phyloP scores from a whole-genome alignment of 2,888 invertebrate species.

The Chironomus riparius region DNA sequence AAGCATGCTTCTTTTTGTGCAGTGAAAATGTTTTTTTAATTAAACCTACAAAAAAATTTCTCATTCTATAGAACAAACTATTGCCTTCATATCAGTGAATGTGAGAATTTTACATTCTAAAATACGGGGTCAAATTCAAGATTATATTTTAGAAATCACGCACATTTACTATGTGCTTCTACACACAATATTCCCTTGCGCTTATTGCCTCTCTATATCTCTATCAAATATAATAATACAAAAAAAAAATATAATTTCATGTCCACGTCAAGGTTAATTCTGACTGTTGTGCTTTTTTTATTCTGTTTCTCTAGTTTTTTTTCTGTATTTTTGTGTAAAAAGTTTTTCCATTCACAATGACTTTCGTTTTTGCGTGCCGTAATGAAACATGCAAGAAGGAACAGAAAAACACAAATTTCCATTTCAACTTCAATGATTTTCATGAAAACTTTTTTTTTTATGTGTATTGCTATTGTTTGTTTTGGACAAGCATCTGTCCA shows the following conservation, averaged over 20 bases:
- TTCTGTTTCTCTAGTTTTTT: no score
- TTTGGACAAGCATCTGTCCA: background rate
- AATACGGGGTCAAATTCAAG: background rate
- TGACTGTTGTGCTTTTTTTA: background rate
- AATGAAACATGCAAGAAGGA: no score
- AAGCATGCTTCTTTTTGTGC: background rate
- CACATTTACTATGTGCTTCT: background rate
- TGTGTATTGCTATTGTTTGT: no score
- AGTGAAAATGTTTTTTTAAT: background rate
- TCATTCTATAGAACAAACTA: background rate
- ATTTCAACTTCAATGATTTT: no score
- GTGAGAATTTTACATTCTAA: background rate
- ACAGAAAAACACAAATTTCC: no score
- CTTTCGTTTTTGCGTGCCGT: no score
- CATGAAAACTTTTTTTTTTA: no score
- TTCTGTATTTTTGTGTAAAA: no score
- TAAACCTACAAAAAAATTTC: background rate
- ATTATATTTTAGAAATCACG: constrained; percentile 9
- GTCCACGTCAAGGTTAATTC: constrained; percentile 13
- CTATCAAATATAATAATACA: background rate
- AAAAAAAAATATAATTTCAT: background rate
- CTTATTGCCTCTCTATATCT: background rate
- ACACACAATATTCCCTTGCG: background rate
- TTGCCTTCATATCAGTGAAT: background rate
- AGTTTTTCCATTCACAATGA: no score